Evolutionary conservation across 2,888 invertebrate genomes (phyloP).

Genomic region (Leptinotarsa juncta): DNA sequence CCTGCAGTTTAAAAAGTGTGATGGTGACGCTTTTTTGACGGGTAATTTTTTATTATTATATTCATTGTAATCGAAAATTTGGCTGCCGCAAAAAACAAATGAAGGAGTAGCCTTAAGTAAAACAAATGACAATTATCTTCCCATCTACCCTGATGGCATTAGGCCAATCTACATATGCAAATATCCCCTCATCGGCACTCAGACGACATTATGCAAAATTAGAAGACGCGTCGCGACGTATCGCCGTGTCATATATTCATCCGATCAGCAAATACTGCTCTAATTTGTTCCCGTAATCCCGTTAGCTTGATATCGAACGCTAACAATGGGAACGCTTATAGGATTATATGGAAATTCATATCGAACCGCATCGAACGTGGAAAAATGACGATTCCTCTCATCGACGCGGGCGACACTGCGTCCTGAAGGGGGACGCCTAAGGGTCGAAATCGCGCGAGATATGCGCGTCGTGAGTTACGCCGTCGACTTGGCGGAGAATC

Average conservation of each 20-base stretch:
- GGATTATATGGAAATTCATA: conserved; percentile 58
- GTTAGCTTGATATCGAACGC: conserved; percentile 50
- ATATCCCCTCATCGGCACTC: neutral
- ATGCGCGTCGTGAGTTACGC: neutral
- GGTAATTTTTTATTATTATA: too few species aligned
- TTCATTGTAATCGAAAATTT: too few species aligned
- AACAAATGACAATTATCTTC: conserved; percentile 18
- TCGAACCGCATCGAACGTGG: neutral
- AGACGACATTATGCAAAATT: conserved; percentile 22
- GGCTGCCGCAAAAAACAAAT: too few species aligned
- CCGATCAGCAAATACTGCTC: conserved; percentile 59
- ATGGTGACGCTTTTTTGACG: too few species aligned
- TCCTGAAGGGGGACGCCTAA: conserved; percentile 5
- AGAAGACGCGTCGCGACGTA: conserved; percentile 15
- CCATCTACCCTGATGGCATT: neutral
- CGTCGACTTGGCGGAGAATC: neutral
- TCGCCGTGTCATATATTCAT: conserved; percentile 46
- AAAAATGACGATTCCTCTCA: neutral
- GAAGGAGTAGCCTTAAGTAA: neutral
- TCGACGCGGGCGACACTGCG: neutral
- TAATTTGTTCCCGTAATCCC: conserved; percentile 57
- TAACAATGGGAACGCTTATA: conserved; percentile 46
- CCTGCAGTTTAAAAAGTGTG: too few species aligned
- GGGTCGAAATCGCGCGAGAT: neutral
- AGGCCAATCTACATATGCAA: conserved; percentile 25